These are phyloP conservation scores for Spinibarbus caldwelli DNA, from an alignment of 2,797 vertebrate species.

Conservation along the genomic window DNA sequence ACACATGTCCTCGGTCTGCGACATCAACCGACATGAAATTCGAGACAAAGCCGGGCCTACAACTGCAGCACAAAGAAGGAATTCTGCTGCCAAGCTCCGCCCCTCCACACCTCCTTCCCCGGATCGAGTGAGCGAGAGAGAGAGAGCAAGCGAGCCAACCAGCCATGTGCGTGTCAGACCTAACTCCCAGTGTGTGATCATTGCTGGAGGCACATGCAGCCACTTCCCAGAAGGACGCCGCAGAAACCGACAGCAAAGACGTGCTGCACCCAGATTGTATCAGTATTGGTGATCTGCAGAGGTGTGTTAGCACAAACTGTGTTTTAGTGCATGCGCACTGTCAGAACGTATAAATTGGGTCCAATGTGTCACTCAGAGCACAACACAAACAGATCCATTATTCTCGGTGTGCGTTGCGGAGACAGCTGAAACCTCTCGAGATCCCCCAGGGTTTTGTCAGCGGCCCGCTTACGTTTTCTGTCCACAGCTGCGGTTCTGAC, in stretches of 20 bases:
- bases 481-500: slow-evolving; percentile 16
- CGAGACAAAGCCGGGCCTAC: slow-evolving; percentile 44
- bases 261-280: slow-evolving; percentile 27
- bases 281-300: slow-evolving; percentile 15
- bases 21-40: slow-evolving; percentile 27
- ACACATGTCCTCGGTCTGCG: slow-evolving; percentile 20
- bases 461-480: not conserved
- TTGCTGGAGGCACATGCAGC: slow-evolving; percentile 48
- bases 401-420: not conserved
- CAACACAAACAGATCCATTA: slow-evolving; percentile 54
- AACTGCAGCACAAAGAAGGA: slow-evolving; percentile 39
- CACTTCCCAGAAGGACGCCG: slow-evolving; percentile 41
- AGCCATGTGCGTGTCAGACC: slow-evolving; percentile 52
- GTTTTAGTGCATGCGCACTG: not conserved
- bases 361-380: slow-evolving; percentile 15
- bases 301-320: slow-evolving; percentile 21
- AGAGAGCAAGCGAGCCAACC: not conserved
- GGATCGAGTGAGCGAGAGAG: not conserved
- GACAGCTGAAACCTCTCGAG: slow-evolving; percentile 39
- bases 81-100: slow-evolving; percentile 44
- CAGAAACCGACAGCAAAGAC: slow-evolving; percentile 16
- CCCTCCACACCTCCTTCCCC: slow-evolving; percentile 20
- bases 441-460: slow-evolving; percentile 29
- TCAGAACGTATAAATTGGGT: not conserved
- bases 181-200: slow-evolving; percentile 51